Base-by-base conservation (phyloP, 2,797 vertebrate genomes). In the Brachyalestes nurse region DNA sequence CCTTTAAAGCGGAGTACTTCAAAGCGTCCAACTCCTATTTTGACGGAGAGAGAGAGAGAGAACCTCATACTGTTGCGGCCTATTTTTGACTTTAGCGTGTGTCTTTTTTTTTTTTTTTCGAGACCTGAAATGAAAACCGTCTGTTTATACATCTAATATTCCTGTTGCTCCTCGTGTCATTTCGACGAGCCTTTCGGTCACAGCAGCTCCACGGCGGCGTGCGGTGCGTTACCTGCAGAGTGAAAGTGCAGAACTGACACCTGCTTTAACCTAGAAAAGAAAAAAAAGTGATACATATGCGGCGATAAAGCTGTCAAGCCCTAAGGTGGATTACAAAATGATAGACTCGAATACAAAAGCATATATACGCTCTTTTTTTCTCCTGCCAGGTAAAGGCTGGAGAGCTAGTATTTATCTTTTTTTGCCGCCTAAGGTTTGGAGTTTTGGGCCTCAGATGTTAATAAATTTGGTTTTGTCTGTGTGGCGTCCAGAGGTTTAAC, bases 121-220 rank as follows among this genome's bases (percentile, higher is more conserved):
- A 53, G 55, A 82, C 34, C 62, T 25, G 19, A 60, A 64, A 72
- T 78, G 69, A 77, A 85, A 85, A 77, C 25, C 23, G 65, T 45
- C 70, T 83, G 71, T 80, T 84, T 79, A 66, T 80, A 75, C 34
- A 25, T 79, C 71, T 82, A 57, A 75, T 79, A 83, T 77, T 78
- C 77, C 62, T 71, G 17, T 57, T 74, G 75, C 67, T 82, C 58
- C 73, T 75, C 25, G n/a, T 85, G 75, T 81, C 78, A 79, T 83
- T 78, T 77, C 53, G 69, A 76, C 64, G 75, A 77, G 72, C 64
- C 76, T 81, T 64, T 40, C 38, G 57, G 70, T 77, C 80, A 45
- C 76, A 2, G 9, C 21, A 23, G 42, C 53, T 58, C 45, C 65
- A 19, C 55, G 19, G 53, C 25, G 60, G 83, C 70, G 57, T 42